Evolutionary conservation across 2,113 vertebrate genomes (phyloP), one percentile per base, ranked within the genome.

Genomic region (Manacus vitellinus): DNA sequence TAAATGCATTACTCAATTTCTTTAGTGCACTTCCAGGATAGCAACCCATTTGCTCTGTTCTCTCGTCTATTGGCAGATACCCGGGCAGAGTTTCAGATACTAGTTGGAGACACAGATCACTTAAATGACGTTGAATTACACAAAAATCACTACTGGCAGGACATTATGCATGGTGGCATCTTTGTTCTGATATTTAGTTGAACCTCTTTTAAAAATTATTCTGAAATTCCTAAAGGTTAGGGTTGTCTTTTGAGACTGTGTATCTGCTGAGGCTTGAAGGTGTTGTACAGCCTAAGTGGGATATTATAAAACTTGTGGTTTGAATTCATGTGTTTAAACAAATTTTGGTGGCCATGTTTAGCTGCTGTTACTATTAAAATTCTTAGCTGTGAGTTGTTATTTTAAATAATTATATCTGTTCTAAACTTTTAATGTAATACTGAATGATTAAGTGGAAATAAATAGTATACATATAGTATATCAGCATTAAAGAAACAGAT

Each of bases 91-190:
- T 49, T 31, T 44, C 19, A 73, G 31, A 24, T 52, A 10, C 4
- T 63, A 22, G 1, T 4, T 77, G 18, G 37, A 88, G 25, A 44
- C 30, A 31, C 8, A 68, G 78, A 78, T 44, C 8, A 5, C 5
- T 52, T 71, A 33, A 80, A 56, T 23, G n/a, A 1, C 31, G 13
- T 31, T 39, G 25, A 56, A 58, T 49, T 31, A 37, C 11, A 66
- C 5, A 11, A 49, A 66, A 58, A 19, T 55, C 30, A 61, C 3
- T 67, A 39, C 3, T 11, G 25, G 3, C 13, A 51, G 12, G 25
- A 13, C 3, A 25, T 54, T 31, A 43, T 46, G 7, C 4, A 6
- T 0, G 0, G 5, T 14, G 4, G 2, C 1, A 12, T 54, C 24
- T 80, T 86, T 80, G 30, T 61, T 52, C 31, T 74, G 11, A 41